These are phyloP conservation scores for Dinoponera quadriceps DNA, from an alignment of 1,140 invertebrate species.

Conservation along the genomic window DNA sequence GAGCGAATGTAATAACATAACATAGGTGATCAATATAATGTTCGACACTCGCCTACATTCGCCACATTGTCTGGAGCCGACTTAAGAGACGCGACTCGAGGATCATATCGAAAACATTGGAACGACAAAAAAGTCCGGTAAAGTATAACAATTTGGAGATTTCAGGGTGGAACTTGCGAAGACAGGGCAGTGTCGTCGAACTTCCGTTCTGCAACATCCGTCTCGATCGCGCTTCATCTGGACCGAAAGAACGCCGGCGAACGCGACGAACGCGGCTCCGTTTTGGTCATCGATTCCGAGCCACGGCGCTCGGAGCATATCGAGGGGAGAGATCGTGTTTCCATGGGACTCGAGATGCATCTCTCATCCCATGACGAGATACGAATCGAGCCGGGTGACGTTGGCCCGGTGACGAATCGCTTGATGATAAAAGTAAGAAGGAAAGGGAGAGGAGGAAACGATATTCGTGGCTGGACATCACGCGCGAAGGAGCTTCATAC, in stretches of 20 bases:
- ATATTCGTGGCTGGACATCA: slow-evolving; percentile 36
- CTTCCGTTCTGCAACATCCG: too few species aligned
- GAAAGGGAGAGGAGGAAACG: neutral
- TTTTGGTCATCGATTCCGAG: slow-evolving; percentile 51
- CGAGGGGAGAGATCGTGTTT: slow-evolving; percentile 75
- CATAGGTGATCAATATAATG: too few species aligned
- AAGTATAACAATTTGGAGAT: too few species aligned
- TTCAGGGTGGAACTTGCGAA: too few species aligned
- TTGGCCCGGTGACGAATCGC: slow-evolving; percentile 26
- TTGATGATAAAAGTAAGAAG: slow-evolving; percentile 1
- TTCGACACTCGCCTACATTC: too few species aligned
- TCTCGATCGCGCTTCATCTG: too few species aligned
- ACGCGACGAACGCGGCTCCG: slow-evolving; percentile 40
- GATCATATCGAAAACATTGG: too few species aligned
- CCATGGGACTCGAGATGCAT: slow-evolving; percentile 73
- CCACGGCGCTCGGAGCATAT: slow-evolving; percentile 66
- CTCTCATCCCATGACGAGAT: slow-evolving; percentile 72
- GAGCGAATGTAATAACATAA: too few species aligned
- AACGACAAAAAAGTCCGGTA: too few species aligned
- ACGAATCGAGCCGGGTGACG: neutral
- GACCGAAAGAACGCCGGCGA: neutral
- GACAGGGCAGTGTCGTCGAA: too few species aligned
- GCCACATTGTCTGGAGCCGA: too few species aligned
- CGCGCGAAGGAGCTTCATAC: slow-evolving; percentile 44
- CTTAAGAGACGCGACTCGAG: too few species aligned